Evolutionary conservation across 2,797 vertebrate species (phyloP).

Genomic region (Pseudotriccus pelzelni): DNA sequence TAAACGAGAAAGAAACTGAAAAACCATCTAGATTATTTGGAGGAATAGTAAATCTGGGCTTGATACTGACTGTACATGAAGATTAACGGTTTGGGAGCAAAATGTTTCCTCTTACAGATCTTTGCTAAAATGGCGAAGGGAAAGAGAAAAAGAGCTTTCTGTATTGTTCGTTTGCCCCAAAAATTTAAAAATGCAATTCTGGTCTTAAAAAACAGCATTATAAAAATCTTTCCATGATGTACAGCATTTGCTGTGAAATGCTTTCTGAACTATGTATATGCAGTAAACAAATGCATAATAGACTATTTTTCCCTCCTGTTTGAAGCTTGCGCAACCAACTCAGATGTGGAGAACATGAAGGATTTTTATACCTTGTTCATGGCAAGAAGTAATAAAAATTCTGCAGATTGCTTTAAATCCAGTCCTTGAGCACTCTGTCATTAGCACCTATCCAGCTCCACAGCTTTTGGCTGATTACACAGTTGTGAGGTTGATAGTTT

Average conservation of each 20-base stretch:
- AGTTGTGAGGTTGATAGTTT: background rate
- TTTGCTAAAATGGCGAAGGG: background rate
- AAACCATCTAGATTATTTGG: background rate
- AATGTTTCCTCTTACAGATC: background rate
- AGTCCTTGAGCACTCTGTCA: background rate
- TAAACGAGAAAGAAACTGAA: constrained; percentile 24
- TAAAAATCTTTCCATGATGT: background rate
- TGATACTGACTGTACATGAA: background rate
- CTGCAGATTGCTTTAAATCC: background rate
- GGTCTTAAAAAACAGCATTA: background rate
- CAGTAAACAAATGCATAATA: background rate
- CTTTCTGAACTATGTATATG: background rate
- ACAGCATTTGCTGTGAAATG: background rate
- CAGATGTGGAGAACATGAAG: background rate
- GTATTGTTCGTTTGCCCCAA: background rate
- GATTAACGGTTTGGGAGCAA: background rate
- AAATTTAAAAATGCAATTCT: background rate
- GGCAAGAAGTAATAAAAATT: background rate
- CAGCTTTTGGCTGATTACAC: background rate
- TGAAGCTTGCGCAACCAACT: background rate
- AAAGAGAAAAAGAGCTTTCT: background rate
- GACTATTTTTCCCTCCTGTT: background rate
- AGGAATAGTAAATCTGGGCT: background rate
- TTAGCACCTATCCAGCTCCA: background rate
- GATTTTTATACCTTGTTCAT: background rate